Base-by-base conservation (phyloP, 2,888 invertebrate genomes). In the Sarcophaga carnaria region DNA sequence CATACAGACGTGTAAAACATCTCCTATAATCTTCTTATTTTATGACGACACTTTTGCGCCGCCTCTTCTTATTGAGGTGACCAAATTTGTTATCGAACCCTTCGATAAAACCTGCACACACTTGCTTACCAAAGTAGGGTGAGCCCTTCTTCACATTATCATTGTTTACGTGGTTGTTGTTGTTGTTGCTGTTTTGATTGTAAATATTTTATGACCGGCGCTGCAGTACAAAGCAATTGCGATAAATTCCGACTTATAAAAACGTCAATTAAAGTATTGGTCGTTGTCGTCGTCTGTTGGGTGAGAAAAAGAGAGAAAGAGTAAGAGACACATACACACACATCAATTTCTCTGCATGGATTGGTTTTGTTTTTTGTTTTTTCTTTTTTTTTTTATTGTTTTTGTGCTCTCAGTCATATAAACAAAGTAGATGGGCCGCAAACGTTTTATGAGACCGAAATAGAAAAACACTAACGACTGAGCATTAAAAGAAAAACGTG, bases 251-350 rank as follows among this genome's bases (percentile, higher is more conserved):
- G 70, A 82, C 83, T 77, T 87, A 87, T 83, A 87, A 82, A 88
- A 88, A 88, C 86, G 88, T 89, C 88, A 89, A 88, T 89, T 88
- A 89, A 54, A 86, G 87, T 87, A 14, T 54, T 54, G 54, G 54
- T 37, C 37, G 37, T 37, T 2, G 37, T 37, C 2, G 37, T 37
- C 37, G 37, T 8, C 37, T 37, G 87, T 85, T 88, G 88, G 88
- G 80, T 79, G 87, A 81, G 80, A 74, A 85, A 81, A 54, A 54
- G 80, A 77, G 87, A 81, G 3, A 54, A 74, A 77, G 85, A 81
- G 37, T 37, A 10, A 10, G 37, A 37, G 10, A 37, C 37, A 37
- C 8, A 37, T 80, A 82, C 86, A 82, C 77, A 83, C 80, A 83
- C 83, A 83, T 17, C 10, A 14, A 54, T 14, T 79, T 69, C 54